phyloP scores from a whole-genome alignment of 2,113 vertebrate genomes.

The Oenanthe oenanthe region DNA sequence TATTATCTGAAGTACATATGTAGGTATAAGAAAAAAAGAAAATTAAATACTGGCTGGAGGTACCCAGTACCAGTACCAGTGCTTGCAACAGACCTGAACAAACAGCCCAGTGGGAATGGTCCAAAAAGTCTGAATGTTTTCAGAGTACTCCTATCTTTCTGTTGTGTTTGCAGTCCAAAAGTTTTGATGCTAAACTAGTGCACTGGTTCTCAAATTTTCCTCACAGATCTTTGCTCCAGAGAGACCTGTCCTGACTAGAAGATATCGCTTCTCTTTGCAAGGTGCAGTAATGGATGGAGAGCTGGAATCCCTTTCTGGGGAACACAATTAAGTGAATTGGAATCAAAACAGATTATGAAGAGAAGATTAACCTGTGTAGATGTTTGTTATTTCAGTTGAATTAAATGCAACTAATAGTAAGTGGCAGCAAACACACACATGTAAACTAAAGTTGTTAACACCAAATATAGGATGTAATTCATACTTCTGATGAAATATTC shows the following conservation, averaged over 20 bases:
- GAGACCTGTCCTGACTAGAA: background rate
- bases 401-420: background rate
- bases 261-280: background rate
- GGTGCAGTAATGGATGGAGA: background rate
- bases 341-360: background rate
- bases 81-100: background rate
- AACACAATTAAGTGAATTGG: background rate
- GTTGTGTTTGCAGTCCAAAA: background rate
- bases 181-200: background rate
- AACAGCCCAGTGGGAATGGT: background rate
- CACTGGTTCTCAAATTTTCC: background rate
- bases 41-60: background rate
- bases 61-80: background rate
- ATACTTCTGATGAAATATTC: background rate
- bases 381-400: background rate
- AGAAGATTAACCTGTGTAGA: background rate
- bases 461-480: background rate
- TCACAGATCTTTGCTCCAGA: background rate
- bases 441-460: background rate
- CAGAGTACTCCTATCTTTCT: background rate
- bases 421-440: background rate
- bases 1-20: background rate
- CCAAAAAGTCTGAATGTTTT: background rate
- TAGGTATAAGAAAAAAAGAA: background rate
- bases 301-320: background rate